phyloP scores from a whole-genome alignment of 2,113 vertebrate genomes.

The Scytalopus superciliaris region DNA sequence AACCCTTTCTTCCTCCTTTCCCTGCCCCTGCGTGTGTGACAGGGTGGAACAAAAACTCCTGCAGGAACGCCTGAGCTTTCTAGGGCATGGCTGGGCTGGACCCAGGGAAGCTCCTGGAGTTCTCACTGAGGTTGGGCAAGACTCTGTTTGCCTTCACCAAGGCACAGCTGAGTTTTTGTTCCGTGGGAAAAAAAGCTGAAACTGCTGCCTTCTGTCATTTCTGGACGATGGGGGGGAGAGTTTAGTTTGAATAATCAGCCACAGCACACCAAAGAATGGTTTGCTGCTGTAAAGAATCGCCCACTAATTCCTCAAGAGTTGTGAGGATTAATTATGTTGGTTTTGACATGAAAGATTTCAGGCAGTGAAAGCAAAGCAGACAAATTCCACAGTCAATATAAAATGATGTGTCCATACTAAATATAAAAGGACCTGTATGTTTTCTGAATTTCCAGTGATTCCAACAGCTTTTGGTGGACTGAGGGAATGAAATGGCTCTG shows the following conservation, averaged over 20 bases:
- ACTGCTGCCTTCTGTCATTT: not conserved
- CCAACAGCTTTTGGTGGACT: not conserved
- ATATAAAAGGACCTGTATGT: not conserved
- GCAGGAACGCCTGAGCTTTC: not conserved
- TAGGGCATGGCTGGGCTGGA: not conserved
- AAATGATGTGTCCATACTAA: not conserved
- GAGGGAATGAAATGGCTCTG: not conserved
- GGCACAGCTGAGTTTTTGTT: not conserved
- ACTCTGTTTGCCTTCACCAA: not conserved
- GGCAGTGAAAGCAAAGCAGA: accelerated
- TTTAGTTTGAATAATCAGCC: not conserved
- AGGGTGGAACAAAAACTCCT: not conserved
- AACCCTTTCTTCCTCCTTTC: not conserved
- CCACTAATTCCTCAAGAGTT: not conserved
- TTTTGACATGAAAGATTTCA: not conserved
- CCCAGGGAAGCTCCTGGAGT: not conserved
- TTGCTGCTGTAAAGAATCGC: not conserved
- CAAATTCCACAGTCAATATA: not conserved
- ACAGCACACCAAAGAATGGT: accelerated
- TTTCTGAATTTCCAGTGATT: not conserved
- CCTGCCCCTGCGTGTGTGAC: not conserved
- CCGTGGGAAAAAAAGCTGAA: not conserved
- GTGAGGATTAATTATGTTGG: not conserved
- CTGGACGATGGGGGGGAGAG: not conserved
- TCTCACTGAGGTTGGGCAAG: not conserved